Evolutionary conservation across 2,888 invertebrate genomes (phyloP).

Genomic region (Agrypnus murinus): DNA sequence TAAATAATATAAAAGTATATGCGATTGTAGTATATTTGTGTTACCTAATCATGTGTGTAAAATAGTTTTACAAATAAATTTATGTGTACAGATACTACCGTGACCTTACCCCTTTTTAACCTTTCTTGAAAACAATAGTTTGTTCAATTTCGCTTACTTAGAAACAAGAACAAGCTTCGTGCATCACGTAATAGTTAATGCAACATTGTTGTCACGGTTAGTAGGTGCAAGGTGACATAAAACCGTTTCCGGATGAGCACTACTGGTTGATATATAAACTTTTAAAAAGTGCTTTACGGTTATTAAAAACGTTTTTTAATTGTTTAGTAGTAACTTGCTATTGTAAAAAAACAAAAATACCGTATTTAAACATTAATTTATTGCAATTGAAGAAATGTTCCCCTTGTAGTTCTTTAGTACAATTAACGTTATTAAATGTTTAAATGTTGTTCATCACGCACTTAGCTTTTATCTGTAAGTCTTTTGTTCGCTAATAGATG

Average conservation of each 20-base stretch:
- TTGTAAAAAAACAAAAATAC: no score
- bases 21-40: no score
- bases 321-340: no score
- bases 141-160: conserved; percentile 38
- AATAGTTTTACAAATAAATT: neutral
- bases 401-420: no score
- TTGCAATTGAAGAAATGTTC: no score
- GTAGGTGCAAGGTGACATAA: conserved; percentile 48
- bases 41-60: neutral
- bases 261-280: conserved; percentile 4
- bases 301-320: conserved; percentile 5
- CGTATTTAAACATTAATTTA: no score
- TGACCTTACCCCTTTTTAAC: neutral
- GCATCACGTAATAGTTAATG: conserved; percentile 39
- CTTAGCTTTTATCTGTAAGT: no score
- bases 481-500: no score
- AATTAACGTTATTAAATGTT: no score
- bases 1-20: no score
- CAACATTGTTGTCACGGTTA: conserved; percentile 45
- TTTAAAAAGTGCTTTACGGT: conserved; percentile 1
- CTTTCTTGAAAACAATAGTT: conserved; percentile 28
- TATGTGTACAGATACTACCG: neutral
- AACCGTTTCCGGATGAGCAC: conserved; percentile 41
- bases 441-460: no score
- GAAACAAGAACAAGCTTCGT: conserved; percentile 38